Percentiles rank a stretch among this genome's conserved stretches.
These are phyloP conservation scores for Micronisus gabar DNA, from an alignment of 2,113 vertebrate genomes.

Conservation along the genomic window DNA sequence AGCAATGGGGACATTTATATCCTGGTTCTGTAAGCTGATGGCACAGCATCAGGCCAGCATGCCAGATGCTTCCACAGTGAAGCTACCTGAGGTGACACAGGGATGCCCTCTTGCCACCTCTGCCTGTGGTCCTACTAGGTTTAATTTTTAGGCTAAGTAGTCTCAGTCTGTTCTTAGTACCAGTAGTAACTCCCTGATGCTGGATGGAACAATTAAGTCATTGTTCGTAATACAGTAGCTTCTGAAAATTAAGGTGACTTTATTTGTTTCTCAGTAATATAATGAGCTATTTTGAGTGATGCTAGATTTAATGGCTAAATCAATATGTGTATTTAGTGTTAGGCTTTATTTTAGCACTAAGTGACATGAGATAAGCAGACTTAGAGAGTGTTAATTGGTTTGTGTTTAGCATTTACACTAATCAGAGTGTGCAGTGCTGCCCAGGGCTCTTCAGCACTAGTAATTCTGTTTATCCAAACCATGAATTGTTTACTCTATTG, in stretches of 20 bases:
- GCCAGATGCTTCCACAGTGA: not conserved
- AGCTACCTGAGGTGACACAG: not conserved
- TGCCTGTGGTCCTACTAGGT: not conserved
- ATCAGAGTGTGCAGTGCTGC: slow-evolving; percentile 69
- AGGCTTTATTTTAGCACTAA: slow-evolving; percentile 74
- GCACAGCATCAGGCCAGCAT: not conserved
- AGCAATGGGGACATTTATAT: rapidly evolving
- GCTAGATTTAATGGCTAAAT: slow-evolving; percentile 76
- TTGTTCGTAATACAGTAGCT: not conserved
- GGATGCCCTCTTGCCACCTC: not conserved
- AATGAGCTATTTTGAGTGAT: slow-evolving; percentile 74
- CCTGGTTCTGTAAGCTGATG: not conserved
- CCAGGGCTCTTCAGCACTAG: slow-evolving; percentile 66
- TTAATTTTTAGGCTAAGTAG: not conserved
- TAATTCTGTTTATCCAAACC: slow-evolving; percentile 73
- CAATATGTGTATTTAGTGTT: slow-evolving; percentile 77
- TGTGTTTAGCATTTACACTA: slow-evolving; percentile 80
- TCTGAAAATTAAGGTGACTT: slow-evolving; percentile 60
- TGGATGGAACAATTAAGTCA: not conserved
- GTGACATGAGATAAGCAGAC: slow-evolving; percentile 79
- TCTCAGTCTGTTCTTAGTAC: not conserved
- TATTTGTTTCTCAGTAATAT: slow-evolving; percentile 58
- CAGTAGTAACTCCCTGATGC: not conserved
- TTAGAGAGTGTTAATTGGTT: slow-evolving; percentile 79
- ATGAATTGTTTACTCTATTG: slow-evolving; percentile 69